Conservation (phyloP, 2,797 vertebrate species). For the Anniella stebbinsi region DNA sequence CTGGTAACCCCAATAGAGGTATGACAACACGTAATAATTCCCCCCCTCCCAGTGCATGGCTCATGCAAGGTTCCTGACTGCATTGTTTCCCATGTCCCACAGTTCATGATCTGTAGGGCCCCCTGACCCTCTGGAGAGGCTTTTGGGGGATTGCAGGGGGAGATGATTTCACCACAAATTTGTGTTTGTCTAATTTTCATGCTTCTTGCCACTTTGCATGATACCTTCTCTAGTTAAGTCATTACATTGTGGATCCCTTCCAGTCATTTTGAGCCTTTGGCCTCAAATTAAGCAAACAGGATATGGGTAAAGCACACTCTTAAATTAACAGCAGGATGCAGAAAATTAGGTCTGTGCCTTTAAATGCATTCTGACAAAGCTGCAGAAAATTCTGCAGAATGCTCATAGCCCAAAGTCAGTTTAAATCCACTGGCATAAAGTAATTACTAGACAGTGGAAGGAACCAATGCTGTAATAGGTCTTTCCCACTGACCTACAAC, state of each 20-base stretch:
- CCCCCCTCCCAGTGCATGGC: rapidly evolving
- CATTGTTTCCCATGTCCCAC: too few species aligned
- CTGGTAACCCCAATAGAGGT: background rate
- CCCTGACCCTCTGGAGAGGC: background rate
- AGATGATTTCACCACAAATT: too few species aligned
- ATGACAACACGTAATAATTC: background rate
- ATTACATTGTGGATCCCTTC: background rate
- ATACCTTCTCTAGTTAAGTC: background rate
- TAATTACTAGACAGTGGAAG: background rate
- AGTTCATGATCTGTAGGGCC: background rate
- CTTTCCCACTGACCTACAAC: background rate
- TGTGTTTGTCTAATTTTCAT: background rate
- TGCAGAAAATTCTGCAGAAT: background rate
- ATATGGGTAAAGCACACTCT: background rate
- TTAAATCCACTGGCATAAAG: background rate
- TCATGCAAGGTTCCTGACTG: too few species aligned
- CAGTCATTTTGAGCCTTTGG: background rate
- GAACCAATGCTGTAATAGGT: background rate
- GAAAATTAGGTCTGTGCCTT: background rate
- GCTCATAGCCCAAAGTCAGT: background rate
- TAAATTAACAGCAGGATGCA: background rate
- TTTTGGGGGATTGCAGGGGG: background rate
- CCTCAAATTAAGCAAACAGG: background rate
- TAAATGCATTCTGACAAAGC: background rate
- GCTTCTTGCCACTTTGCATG: background rate